Conservation (phyloP, 35 echinoderm and acorn worm genomes). For the Hemicentrotus pulcherrimus region DNA sequence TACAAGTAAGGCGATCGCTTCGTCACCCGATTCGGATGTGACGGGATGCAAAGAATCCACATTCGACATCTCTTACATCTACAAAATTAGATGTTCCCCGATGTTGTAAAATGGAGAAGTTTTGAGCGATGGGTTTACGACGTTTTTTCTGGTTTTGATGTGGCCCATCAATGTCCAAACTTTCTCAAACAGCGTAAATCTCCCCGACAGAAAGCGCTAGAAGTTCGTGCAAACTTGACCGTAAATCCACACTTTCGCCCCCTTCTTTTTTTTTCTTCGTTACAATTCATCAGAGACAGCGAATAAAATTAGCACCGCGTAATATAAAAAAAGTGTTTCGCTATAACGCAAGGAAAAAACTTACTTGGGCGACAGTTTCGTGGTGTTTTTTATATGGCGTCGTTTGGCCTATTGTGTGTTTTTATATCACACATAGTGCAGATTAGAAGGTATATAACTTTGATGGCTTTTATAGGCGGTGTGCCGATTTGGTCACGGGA, state of each 20-base stretch:
- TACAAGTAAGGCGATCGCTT: too few species aligned
- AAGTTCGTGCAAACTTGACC: constrained; percentile 25
- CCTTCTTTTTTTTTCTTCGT: background rate
- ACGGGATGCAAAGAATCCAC: too few species aligned
- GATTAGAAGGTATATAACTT: background rate
- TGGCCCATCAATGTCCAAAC: background rate
- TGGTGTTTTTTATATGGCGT: background rate
- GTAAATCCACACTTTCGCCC: constrained; percentile 26
- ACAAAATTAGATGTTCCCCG: too few species aligned
- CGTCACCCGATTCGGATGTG: too few species aligned
- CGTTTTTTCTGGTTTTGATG: constrained; percentile 23
- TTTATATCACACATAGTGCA: constrained; percentile 20
- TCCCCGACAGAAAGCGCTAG: background rate
- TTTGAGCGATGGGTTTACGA: background rate
- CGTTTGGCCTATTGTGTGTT: constrained; percentile 6
- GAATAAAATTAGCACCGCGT: background rate
- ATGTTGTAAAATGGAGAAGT: too few species aligned
- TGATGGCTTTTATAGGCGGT: background rate
- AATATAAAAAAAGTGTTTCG: background rate
- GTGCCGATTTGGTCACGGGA: background rate
- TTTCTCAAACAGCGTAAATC: constrained; percentile 33
- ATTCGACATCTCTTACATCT: too few species aligned
- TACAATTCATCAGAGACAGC: background rate
- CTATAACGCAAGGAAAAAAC: background rate
- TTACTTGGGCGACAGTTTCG: background rate